Conservation (phyloP, 2,888 invertebrate species). For the Clistopyga incitator region DNA sequence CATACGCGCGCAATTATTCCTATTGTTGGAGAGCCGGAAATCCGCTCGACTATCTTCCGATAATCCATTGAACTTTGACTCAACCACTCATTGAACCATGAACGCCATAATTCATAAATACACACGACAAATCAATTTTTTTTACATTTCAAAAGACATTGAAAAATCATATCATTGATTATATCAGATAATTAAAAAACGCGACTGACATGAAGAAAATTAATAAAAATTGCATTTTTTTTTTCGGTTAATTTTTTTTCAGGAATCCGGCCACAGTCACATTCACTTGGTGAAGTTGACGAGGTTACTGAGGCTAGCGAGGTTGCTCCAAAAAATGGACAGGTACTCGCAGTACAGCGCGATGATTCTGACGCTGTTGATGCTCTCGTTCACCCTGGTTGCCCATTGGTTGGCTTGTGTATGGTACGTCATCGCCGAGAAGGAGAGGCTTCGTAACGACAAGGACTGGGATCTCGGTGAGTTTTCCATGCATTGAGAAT, state of each 20-base stretch:
- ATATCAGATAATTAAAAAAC: too few relatives aligned
- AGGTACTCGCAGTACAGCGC: constrained; percentile 98
- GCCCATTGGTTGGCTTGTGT: constrained; percentile 99
- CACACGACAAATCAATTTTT: not conserved
- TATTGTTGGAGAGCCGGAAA: constrained; percentile 57
- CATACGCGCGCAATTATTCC: constrained; percentile 68
- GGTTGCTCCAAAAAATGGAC: constrained; percentile 97
- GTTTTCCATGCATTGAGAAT: too few relatives aligned
- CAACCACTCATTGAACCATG: not conserved
- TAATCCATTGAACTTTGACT: not conserved
- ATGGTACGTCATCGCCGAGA: constrained; percentile 98
- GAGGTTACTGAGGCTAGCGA: constrained; percentile 93
- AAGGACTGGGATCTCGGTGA: constrained; percentile 93
- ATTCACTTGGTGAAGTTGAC: constrained; percentile 97
- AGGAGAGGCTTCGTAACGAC: constrained; percentile 90
- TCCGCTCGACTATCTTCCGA: constrained; percentile 3
- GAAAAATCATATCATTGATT: too few relatives aligned
- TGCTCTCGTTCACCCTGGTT: constrained; percentile 96
- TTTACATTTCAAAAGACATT: too few relatives aligned
- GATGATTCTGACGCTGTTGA: constrained; percentile 95
- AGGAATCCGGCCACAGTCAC: constrained; percentile 91
- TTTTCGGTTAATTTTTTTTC: constrained; percentile 76
- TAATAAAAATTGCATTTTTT: constrained; percentile 13
- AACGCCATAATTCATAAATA: too few relatives aligned
- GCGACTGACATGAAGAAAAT: too few relatives aligned